These are phyloP conservation scores for Coenonympha glycerion DNA, from an alignment of 2,888 invertebrate species.

Conservation along the genomic window DNA sequence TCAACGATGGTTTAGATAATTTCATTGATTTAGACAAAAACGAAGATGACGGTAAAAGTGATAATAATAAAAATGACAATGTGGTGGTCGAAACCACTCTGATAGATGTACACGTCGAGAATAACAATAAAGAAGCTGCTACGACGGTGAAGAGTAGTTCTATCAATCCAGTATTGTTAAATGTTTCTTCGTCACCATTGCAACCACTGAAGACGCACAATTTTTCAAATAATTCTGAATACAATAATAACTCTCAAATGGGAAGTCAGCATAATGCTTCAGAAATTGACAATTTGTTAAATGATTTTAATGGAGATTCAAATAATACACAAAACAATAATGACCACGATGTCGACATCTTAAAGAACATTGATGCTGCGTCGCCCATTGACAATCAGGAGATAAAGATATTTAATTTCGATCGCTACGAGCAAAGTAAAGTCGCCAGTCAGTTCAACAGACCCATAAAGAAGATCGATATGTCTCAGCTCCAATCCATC, in stretches of 20 bases:
- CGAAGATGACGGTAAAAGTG: conserved; percentile 40
- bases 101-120: conserved; percentile 67
- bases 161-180: conserved; percentile 63
- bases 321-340: conserved; percentile 48
- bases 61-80: conserved; percentile 48
- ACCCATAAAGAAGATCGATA: conserved; percentile 63
- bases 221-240: conserved; percentile 61
- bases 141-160: conserved; percentile 44
- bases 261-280: conserved; percentile 54
- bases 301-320: conserved; percentile 50
- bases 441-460: conserved; percentile 50
- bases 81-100: conserved; percentile 65
- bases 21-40: conserved; percentile 56
- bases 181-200: conserved; percentile 67
- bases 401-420: conserved; percentile 72
- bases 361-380: conserved; percentile 37
- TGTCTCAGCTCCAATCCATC: conserved; percentile 64
- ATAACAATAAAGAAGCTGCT: conserved; percentile 55
- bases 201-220: conserved; percentile 69
- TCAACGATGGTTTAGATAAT: conserved; percentile 59
- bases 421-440: conserved; percentile 70
- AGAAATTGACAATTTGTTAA: conserved; percentile 61
- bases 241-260: conserved; percentile 61
- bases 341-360: conserved; percentile 34
- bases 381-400: conserved; percentile 53